phyloP scores from a whole-genome alignment of 2,113 vertebrate species.

The Odocoileus virginianus region DNA sequence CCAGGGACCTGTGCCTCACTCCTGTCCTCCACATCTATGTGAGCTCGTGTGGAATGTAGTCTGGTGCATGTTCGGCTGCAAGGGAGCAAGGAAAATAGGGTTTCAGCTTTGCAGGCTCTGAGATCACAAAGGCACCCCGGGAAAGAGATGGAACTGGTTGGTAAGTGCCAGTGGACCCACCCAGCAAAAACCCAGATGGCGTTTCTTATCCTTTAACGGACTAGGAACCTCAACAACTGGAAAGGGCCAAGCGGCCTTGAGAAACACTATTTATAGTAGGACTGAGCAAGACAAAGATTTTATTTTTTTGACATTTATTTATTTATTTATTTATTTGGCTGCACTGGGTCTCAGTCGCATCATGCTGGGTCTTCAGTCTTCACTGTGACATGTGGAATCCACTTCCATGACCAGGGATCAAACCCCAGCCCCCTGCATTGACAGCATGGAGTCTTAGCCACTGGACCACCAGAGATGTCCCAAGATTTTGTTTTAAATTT shows the following conservation, averaged over 20 bases:
- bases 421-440: neutral
- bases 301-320: neutral
- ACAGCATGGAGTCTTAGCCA: neutral
- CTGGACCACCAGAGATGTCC: neutral
- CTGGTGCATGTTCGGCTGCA: neutral
- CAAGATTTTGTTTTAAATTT: neutral
- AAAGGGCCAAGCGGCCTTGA: neutral
- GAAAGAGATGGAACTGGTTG: neutral
- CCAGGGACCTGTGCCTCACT: neutral
- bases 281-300: neutral
- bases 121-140: neutral
- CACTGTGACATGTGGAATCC: neutral
- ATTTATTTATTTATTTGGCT: neutral
- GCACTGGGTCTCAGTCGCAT: neutral
- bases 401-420: neutral
- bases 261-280: neutral
- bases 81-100: neutral
- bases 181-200: neutral
- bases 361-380: neutral
- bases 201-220: neutral
- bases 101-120: neutral
- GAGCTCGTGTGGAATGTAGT: neutral
- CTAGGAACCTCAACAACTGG: neutral
- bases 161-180: accelerated
- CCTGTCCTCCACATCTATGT: neutral